Conservation (phyloP, 2,888 invertebrate species). For the Hemaris fuciformis region DNA sequence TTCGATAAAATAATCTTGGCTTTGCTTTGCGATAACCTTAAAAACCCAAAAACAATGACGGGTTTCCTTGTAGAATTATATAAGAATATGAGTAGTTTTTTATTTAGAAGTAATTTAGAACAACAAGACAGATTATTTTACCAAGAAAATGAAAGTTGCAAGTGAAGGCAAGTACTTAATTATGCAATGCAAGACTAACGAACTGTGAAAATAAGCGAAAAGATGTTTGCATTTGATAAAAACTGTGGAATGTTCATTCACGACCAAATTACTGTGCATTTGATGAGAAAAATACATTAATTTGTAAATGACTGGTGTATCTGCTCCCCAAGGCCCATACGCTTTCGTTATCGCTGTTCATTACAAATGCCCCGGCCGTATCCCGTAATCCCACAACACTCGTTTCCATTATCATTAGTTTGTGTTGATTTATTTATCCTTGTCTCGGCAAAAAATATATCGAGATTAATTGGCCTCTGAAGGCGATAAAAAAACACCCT, state of each 20-base stretch:
- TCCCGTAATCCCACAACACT: background rate
- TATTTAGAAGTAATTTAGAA: too few relatives aligned
- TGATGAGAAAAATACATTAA: background rate
- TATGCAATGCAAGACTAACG: background rate
- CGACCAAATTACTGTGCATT: background rate
- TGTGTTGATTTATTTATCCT: conserved; percentile 13
- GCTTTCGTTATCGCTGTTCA: background rate
- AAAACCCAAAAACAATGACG: too few relatives aligned
- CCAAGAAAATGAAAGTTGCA: too few relatives aligned
- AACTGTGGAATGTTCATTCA: background rate
- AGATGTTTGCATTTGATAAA: background rate
- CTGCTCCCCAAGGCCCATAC: background rate
- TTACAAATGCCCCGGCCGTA: background rate
- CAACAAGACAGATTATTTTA: too few relatives aligned
- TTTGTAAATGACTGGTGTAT: conserved; percentile 2
- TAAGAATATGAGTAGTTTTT: too few relatives aligned
- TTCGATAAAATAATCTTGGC: too few relatives aligned
- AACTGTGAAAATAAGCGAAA: too few relatives aligned
- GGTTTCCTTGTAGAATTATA: too few relatives aligned
- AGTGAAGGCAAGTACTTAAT: background rate
- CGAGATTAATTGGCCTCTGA: background rate
- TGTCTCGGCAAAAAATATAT: background rate
- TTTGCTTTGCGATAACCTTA: too few relatives aligned
- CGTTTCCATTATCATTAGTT: conserved; percentile 4
- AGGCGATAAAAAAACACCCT: background rate